Conservation (phyloP, 1,140 invertebrate genomes). For the Trichonephila clavipes region DNA sequence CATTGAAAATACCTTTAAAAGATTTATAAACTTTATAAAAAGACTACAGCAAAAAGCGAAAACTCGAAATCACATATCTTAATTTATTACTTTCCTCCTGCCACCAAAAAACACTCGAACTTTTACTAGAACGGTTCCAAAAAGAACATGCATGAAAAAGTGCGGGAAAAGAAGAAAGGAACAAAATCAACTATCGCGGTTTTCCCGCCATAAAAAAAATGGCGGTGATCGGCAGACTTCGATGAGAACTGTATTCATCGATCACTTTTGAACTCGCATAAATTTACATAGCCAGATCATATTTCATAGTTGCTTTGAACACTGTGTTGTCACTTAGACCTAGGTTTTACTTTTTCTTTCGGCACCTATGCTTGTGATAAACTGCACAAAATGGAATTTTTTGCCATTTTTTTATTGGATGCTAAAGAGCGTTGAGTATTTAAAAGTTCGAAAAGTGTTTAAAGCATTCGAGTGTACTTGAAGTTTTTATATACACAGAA, state of each 20-base stretch:
- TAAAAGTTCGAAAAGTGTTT: neutral
- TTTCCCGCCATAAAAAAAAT: neutral
- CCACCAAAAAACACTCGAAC: neutral
- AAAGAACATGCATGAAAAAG: neutral
- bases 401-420: neutral
- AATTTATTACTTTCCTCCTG: conserved; percentile 1
- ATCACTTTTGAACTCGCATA: conserved; percentile 30
- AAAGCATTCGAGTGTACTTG: too few relatives aligned
- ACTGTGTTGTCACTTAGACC: conserved; percentile 33
- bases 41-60: neutral
- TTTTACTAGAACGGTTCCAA: neutral
- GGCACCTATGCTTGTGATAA: conserved; percentile 30
- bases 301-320: conserved; percentile 44
- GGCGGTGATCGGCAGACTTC: conserved; percentile 47
- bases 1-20: too few relatives aligned
- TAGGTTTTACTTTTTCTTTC: conserved; percentile 35
- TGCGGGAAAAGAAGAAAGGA: neutral
- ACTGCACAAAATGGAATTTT: conserved; percentile 5
- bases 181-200: too few relatives aligned
- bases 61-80: conserved; percentile 8
- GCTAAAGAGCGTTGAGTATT: neutral
- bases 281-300: conserved; percentile 39
- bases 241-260: conserved; percentile 27
- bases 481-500: too few relatives aligned
- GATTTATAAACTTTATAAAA: too few relatives aligned